Conservation (phyloP, 2,113 vertebrate genomes). For the Corythornis vintsioides region DNA sequence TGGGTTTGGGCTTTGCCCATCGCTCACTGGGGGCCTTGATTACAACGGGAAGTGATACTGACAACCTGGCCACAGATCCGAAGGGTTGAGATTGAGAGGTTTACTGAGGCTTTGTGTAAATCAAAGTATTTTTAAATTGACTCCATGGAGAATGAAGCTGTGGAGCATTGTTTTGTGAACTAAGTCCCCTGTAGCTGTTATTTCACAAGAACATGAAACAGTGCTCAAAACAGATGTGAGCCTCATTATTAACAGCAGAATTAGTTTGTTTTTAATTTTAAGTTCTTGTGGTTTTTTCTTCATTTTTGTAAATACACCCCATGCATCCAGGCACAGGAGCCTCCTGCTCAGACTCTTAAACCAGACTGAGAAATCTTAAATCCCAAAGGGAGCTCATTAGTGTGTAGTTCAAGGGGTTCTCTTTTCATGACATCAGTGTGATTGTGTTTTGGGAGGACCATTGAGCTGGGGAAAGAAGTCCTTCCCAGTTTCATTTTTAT, state of each 20-base stretch:
- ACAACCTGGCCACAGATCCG: rapidly evolving
- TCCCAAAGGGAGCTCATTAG: not conserved
- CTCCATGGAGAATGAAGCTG: not conserved
- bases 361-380: not conserved
- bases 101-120: not conserved
- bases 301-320: not conserved
- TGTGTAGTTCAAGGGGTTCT: not conserved
- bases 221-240: constrained; percentile 32
- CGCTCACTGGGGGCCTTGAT: not conserved
- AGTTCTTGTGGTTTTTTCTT: not conserved
- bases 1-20: not conserved
- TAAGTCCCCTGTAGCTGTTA: constrained; percentile 34
- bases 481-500: not conserved
- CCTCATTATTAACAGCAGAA: not conserved
- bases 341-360: not conserved
- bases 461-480: not conserved
- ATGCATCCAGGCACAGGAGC: not conserved
- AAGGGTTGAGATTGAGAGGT: rapidly evolving
- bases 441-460: not conserved
- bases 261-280: constrained; percentile 42
- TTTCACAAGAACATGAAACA: constrained; percentile 25
- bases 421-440: not conserved
- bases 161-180: constrained; percentile 25
- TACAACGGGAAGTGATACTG: not conserved
- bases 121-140: not conserved